Conservation (phyloP, 2,888 invertebrate species). For the Epirrita christyi region DNA sequence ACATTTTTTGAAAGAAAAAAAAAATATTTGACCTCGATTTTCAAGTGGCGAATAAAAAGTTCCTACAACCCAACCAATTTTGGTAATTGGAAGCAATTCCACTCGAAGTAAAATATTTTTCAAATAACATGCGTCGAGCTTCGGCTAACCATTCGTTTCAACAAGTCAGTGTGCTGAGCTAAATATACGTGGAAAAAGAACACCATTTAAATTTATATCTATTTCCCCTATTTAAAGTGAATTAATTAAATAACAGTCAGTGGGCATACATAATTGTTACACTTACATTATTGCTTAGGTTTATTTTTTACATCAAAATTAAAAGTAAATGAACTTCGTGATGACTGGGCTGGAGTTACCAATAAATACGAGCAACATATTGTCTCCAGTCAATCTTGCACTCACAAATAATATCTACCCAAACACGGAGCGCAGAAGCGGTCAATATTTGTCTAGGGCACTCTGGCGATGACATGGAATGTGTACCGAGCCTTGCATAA, state of each 20-base stretch:
- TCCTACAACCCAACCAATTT: conserved; percentile 17
- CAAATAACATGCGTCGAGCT: conserved; percentile 2
- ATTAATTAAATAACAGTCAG: no score
- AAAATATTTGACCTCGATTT: conserved; percentile 4
- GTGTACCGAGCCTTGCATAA: conserved; percentile 12
- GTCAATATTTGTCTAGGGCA: conserved; percentile 20
- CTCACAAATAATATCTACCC: conserved; percentile 8
- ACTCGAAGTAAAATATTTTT: conserved; percentile 10
- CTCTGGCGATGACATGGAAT: conserved; percentile 18
- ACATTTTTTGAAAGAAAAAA: conserved; percentile 19
- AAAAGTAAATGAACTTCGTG: no score
- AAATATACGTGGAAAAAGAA: background rate
- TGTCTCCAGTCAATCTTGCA: background rate
- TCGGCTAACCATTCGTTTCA: conserved; percentile 1
- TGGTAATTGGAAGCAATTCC: conserved; percentile 23
- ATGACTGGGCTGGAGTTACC: no score
- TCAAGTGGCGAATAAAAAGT: conserved; percentile 12
- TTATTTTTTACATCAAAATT: no score
- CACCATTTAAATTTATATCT: background rate
- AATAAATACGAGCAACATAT: background rate
- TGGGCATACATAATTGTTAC: no score
- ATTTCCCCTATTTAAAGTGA: no score
- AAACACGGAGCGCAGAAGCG: conserved; percentile 2
- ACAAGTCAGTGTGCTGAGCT: background rate
- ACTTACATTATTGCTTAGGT: no score